Conservation (phyloP, 2,888 invertebrate genomes). For the Galerucella nymphaeae region DNA sequence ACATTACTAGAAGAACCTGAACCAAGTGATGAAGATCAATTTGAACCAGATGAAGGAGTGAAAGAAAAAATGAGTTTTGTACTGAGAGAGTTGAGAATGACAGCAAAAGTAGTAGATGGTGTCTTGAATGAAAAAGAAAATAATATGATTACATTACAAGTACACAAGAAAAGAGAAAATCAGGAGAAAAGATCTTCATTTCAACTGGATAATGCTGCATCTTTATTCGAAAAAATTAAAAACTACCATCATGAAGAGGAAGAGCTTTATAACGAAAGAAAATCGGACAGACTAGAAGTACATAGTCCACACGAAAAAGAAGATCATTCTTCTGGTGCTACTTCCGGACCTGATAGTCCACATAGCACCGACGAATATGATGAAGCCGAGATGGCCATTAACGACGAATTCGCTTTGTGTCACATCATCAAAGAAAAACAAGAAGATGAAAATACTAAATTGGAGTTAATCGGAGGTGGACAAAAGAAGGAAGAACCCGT, state of each 20-base stretch:
- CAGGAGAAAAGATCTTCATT: slow-evolving; percentile 51
- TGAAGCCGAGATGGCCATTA: slow-evolving; percentile 70
- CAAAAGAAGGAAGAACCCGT: slow-evolving; percentile 53
- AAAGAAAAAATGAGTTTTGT: slow-evolving; percentile 86
- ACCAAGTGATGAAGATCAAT: slow-evolving; percentile 66
- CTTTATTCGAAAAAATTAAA: slow-evolving; percentile 66
- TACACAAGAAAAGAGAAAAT: slow-evolving; percentile 59
- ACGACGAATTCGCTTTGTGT: slow-evolving; percentile 63
- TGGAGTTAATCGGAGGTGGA: slow-evolving; percentile 54
- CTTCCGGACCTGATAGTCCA: slow-evolving; percentile 90
- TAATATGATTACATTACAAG: slow-evolving; percentile 59
- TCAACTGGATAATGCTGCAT: slow-evolving; percentile 60
- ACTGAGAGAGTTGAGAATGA: slow-evolving; percentile 78
- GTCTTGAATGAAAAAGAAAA: slow-evolving; percentile 63
- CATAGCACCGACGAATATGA: slow-evolving; percentile 79
- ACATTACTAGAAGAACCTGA: slow-evolving; percentile 72
- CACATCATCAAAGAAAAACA: slow-evolving; percentile 60
- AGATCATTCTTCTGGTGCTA: slow-evolving; percentile 79
- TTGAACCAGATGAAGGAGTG: slow-evolving; percentile 75
- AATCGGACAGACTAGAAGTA: slow-evolving; percentile 35
- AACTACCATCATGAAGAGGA: slow-evolving; percentile 66
- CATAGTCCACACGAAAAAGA: slow-evolving; percentile 52
- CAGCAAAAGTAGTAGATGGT: slow-evolving; percentile 69
- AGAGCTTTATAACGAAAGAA: slow-evolving; percentile 38
- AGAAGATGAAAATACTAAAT: slow-evolving; percentile 45